These are phyloP conservation scores for Labeo calbasu DNA, from an alignment of 2,797 vertebrate species.

Conservation along the genomic window DNA sequence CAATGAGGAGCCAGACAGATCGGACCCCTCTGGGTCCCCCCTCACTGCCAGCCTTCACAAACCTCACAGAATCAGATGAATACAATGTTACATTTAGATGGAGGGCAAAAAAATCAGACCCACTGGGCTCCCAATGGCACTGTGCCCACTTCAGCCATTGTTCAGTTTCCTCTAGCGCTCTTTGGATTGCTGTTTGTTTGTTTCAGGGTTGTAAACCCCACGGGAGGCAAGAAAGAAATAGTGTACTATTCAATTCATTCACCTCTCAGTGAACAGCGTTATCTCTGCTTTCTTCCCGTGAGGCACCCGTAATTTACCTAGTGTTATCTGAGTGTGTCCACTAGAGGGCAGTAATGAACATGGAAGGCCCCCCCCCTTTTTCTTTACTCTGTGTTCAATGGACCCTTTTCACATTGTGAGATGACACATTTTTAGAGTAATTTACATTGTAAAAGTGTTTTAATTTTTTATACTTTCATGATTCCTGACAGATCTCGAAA, in stretches of 20 bases:
- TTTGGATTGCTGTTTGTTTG: conserved; percentile 50
- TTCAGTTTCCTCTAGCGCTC: conserved; percentile 22
- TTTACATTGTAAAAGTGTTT: background rate
- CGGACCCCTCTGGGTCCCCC: conserved; percentile 24
- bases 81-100: conserved; percentile 44
- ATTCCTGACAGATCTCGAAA: background rate
- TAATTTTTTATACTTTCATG: background rate
- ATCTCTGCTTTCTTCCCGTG: conserved; percentile 6
- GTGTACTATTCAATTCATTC: conserved; percentile 45
- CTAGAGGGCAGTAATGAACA: conserved; percentile 29
- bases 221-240: conserved; percentile 25
- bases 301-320: conserved; percentile 1
- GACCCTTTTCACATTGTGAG: conserved; percentile 1
- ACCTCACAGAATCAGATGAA: conserved; percentile 36
- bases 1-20: conserved; percentile 56
- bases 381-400: background rate
- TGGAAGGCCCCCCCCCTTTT: too few relatives aligned
- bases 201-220: conserved; percentile 49
- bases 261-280: conserved; percentile 27
- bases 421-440: background rate
- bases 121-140: conserved; percentile 6
- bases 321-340: conserved; percentile 1
- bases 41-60: conserved; percentile 21
- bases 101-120: conserved; percentile 10
- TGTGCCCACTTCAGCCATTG: conserved; percentile 33